These are phyloP conservation scores for Eupristina koningsbergeri DNA, from an alignment of 1,140 invertebrate species.

Conservation along the genomic window DNA sequence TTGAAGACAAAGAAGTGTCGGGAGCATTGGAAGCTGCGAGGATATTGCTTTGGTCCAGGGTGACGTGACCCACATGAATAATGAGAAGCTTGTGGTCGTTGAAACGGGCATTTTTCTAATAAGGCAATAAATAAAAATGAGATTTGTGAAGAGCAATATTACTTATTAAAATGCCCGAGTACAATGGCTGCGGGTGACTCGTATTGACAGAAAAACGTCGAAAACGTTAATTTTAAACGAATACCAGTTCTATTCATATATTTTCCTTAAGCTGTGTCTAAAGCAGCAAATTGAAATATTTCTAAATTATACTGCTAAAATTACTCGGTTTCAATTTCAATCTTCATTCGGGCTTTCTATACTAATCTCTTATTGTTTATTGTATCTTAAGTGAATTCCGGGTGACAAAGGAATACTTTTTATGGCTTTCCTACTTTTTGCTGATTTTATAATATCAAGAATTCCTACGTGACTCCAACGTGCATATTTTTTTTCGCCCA, in stretches of 20 bases:
- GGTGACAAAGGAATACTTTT: too few relatives aligned
- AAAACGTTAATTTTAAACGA: too few relatives aligned
- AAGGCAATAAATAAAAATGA: background rate
- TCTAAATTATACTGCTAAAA: too few relatives aligned
- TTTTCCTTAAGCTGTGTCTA: too few relatives aligned
- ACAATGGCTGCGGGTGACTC: background rate
- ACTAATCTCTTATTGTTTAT: too few relatives aligned
- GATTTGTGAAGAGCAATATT: background rate
- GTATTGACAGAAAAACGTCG: too few relatives aligned
- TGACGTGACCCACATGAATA: background rate
- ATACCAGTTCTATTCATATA: too few relatives aligned
- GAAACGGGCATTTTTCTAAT: background rate
- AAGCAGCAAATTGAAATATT: too few relatives aligned
- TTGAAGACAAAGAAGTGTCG: background rate
- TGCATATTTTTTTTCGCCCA: background rate
- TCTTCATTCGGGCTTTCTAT: too few relatives aligned
- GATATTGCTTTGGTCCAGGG: background rate
- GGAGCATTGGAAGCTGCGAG: background rate
- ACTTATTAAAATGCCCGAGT: background rate
- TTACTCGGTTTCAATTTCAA: too few relatives aligned
- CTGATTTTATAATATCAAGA: background rate
- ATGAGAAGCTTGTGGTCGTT: background rate
- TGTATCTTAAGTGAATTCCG: too few relatives aligned
- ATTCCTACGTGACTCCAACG: background rate
- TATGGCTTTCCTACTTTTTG: background rate